Evolutionary conservation across 2,113 vertebrate species (phyloP), one percentile per base, ranked within the genome.

Genomic region (Daubentonia madagascariensis): DNA sequence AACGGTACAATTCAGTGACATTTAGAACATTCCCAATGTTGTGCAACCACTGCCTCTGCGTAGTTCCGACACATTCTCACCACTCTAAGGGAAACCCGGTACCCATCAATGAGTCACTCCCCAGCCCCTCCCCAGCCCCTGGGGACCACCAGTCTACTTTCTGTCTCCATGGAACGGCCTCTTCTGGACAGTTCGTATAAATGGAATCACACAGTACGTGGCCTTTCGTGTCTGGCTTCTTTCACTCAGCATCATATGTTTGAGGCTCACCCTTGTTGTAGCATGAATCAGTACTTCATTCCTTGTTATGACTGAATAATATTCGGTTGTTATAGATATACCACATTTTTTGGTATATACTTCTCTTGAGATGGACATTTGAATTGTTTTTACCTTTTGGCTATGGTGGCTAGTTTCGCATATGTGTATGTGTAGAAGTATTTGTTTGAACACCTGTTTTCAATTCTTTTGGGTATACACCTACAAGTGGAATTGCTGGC

Each of bases 1-100:
- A 59, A 13, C 25, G 20, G 25, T 23, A 17, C 30, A 25, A 2
- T 23, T 18, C 28, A 4, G 57, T 13, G 67, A 43, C 25, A 6
- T 11, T 0, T 25, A 13, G 54, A 22, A 6, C 2, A 3, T 28
- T 65, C 63, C 13, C 13, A 1, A 2, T 0, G 14, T 6, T 22
- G 57, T 48, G 5, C 23, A 22, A 12, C 17, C 65, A 52, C 14
- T 25, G 8, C n/a, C 28, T 59, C 35, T 12, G 0, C 4, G 22
- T 54, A 7, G 43, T 52, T 65, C 57, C 6, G 2, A 43, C 40
- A 17, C 2, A 9, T 13, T n/a, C 28, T 52, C 54, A 5, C 13
- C n/a, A 8, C n/a, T 35, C 63, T 43, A 50, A 20, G 57, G 50
- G 23, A 83, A 35, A 8, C 22, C 50, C 3, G 1, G 10, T 23